Conservation (phyloP, 2,113 vertebrate species). For the Chaetodon trifascialis region DNA sequence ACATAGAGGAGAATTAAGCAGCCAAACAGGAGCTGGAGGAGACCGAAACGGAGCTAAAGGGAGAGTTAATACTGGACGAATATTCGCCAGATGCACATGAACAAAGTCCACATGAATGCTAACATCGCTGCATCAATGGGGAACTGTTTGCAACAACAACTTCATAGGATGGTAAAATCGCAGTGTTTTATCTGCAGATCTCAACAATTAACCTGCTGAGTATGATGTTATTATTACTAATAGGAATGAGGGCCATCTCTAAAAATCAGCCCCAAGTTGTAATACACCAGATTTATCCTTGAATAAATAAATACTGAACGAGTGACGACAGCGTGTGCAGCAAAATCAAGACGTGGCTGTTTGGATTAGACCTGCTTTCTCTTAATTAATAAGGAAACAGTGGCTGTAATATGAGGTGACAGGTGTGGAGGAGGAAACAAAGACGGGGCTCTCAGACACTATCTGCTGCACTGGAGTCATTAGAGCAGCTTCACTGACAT, state of each 20-base stretch:
- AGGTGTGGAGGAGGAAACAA: constrained; percentile 27
- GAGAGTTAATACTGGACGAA: not conserved
- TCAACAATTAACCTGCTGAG: not conserved
- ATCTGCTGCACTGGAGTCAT: not conserved
- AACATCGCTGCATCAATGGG: no score
- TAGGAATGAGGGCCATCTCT: not conserved
- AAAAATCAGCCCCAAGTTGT: not conserved
- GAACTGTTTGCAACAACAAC: no score
- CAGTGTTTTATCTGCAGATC: not conserved
- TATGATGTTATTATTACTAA: not conserved
- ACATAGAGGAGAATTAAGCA: not conserved
- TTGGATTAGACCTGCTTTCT: not conserved
- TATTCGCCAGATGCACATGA: no score
- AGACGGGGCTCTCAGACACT: not conserved
- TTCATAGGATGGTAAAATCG: no score
- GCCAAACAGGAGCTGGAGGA: not conserved
- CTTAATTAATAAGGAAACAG: constrained; percentile 11
- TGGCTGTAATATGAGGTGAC: constrained; percentile 10
- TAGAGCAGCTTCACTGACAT: constrained; percentile 3
- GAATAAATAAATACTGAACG: not conserved
- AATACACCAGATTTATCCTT: not conserved
- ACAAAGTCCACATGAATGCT: no score
- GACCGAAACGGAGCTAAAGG: not conserved
- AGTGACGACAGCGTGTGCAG: not conserved
- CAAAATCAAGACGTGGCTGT: not conserved